phyloP scores from a whole-genome alignment of 92 coral and sea anemone genomes.

The Chrysogorgia sp. region DNA sequence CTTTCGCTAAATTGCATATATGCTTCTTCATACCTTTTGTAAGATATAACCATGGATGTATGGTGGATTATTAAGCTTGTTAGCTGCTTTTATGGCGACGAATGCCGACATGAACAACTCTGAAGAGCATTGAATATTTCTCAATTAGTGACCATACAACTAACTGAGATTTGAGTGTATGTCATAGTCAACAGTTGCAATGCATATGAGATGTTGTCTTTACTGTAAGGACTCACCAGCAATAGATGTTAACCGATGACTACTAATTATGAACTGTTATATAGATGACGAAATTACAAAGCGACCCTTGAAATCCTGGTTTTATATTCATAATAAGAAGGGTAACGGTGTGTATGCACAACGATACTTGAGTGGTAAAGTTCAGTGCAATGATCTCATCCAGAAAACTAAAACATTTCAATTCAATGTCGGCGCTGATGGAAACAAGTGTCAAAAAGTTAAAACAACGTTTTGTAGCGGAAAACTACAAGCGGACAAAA shows the following conservation, averaged over 20 bases:
- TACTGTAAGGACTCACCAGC: background rate
- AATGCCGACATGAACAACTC: too few species aligned
- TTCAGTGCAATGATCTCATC: slow-evolving; percentile 10
- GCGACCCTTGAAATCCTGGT: slow-evolving; percentile 26
- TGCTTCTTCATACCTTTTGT: too few species aligned
- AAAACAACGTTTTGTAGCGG: slow-evolving; percentile 36
- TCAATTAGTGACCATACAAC: too few species aligned
- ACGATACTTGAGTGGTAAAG: slow-evolving; percentile 33
- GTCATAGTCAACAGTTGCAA: background rate
- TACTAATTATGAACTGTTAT: background rate
- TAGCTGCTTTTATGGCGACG: too few species aligned
- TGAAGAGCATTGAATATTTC: too few species aligned
- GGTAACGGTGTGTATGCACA: slow-evolving; percentile 32
- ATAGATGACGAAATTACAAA: slow-evolving; percentile 22
- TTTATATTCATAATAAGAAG: slow-evolving; percentile 3
- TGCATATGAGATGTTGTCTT: too few species aligned
- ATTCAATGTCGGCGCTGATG: slow-evolving; percentile 35
- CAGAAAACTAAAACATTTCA: slow-evolving; percentile 19
- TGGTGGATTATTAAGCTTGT: too few species aligned
- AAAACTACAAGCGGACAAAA: slow-evolving; percentile 29
- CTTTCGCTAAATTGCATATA: too few species aligned
- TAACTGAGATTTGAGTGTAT: too few species aligned
- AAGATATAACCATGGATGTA: too few species aligned
- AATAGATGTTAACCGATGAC: background rate
- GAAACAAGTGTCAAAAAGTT: slow-evolving; percentile 1